Evolutionary conservation across 2,113 vertebrate species (phyloP).

Genomic region (Lagenorhynchus albirostris): DNA sequence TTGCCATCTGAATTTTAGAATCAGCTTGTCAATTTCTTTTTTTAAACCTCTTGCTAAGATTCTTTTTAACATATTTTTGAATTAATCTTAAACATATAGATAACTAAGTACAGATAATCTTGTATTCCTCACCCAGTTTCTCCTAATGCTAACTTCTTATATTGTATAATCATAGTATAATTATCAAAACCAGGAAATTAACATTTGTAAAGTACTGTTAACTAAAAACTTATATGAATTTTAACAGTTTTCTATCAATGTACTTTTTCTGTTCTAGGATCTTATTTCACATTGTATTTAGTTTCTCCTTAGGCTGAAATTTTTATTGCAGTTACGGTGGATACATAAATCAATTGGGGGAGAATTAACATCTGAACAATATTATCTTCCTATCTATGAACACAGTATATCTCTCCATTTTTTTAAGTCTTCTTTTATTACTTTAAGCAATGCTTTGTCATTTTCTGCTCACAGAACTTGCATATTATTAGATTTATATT

Average conservation of each 20-base stretch:
- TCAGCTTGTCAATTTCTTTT: not conserved
- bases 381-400: too few species aligned
- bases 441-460: not conserved
- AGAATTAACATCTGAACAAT: too few species aligned
- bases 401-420: not conserved
- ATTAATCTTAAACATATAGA: not conserved
- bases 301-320: not conserved
- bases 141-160: not conserved
- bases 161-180: not conserved
- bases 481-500: not conserved
- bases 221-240: not conserved
- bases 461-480: not conserved
- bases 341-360: not conserved
- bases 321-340: not conserved
- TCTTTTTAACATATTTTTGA: not conserved
- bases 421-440: not conserved
- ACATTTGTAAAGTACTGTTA: not conserved
- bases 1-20: not conserved
- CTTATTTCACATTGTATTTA: not conserved
- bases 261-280: not conserved
- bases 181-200: not conserved
- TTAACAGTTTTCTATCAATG: not conserved
- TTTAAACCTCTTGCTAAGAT: not conserved
- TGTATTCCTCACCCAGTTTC: not conserved
- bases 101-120: not conserved